A percentile compares a stretch with the other conserved stretches of the same genome.
phyloP scores from a whole-genome alignment of 1,140 invertebrate genomes.

The Papilio polyxenes region DNA sequence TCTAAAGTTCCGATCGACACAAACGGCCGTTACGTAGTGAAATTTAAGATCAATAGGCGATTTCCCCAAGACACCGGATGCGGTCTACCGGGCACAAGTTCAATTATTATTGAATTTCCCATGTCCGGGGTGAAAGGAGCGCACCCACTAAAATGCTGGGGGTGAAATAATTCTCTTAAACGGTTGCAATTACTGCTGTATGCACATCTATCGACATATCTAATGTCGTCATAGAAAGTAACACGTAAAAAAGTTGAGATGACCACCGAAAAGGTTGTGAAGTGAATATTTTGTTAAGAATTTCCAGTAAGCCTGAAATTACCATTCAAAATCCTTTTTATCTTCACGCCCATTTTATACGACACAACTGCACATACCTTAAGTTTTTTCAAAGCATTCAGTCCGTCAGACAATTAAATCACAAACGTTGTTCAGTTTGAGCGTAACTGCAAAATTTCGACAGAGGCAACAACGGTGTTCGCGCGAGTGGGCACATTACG shows the following conservation, averaged over 20 bases:
- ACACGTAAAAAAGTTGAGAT: not conserved
- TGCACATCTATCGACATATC: slow-evolving; percentile 36
- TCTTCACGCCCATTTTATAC: too few relatives aligned
- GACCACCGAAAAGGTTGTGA: too few relatives aligned
- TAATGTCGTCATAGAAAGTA: not conserved
- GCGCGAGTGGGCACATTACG: slow-evolving; percentile 50
- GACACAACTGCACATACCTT: not conserved
- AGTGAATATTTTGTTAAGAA: too few relatives aligned
- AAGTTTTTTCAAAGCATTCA: not conserved
- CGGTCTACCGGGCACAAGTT: slow-evolving; percentile 70
- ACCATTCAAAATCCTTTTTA: too few relatives aligned
- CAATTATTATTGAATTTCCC: slow-evolving; percentile 77
- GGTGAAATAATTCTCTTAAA: slow-evolving; percentile 51
- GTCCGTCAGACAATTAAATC: not conserved
- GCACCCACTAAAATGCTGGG: slow-evolving; percentile 50
- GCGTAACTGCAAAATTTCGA: slow-evolving; percentile 38
- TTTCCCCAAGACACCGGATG: slow-evolving; percentile 74
- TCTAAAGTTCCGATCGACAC: slow-evolving; percentile 35
- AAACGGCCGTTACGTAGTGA: slow-evolving; percentile 44
- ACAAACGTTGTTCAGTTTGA: not conserved
- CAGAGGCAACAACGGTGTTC: slow-evolving; percentile 46
- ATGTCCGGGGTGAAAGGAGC: slow-evolving; percentile 52
- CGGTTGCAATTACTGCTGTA: slow-evolving; percentile 20
- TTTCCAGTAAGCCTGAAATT: too few relatives aligned
- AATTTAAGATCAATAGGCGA: slow-evolving; percentile 72